Conservation (phyloP, 64 coral and sea anemone genomes). For the Acropora yongei region DNA sequence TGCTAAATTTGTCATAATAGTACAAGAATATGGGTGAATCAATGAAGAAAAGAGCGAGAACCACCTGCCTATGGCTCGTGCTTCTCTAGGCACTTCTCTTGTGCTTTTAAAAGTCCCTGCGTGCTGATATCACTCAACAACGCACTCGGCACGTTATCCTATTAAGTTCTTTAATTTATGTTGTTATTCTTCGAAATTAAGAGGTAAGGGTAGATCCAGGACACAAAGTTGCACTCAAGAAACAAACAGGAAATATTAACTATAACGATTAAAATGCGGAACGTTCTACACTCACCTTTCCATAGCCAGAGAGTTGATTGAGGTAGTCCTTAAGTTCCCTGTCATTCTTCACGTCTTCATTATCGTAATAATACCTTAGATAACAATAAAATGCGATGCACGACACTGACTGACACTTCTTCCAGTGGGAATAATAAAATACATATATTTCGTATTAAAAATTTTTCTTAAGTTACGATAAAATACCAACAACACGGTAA, state of each 20-base stretch:
- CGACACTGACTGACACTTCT: neutral
- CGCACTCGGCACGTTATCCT: too few species aligned
- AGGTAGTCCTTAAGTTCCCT: constrained; percentile 5
- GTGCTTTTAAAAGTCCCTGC: too few species aligned
- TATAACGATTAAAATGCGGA: too few species aligned
- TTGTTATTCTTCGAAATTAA: neutral
- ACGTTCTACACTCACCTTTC: neutral
- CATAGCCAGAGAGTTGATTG: neutral
- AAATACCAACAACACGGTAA: neutral
- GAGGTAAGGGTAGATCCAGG: neutral
- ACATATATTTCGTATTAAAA: neutral
- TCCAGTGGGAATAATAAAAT: neutral
- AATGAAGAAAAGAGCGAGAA: too few species aligned
- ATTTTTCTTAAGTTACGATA: neutral
- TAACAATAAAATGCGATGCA: neutral
- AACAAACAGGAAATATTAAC: neutral
- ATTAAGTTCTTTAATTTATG: neutral
- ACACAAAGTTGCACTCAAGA: neutral
- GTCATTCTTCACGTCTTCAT: constrained; percentile 39
- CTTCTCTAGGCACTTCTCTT: too few species aligned
- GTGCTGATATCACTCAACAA: too few species aligned
- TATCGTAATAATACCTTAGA: constrained; percentile 13
- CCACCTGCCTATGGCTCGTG: too few species aligned
- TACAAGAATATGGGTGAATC: too few species aligned
- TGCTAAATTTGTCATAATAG: too few species aligned